Evolutionary conservation across 2,113 vertebrate genomes (phyloP).

Genomic region (Phrynosoma platyrhinos): DNA sequence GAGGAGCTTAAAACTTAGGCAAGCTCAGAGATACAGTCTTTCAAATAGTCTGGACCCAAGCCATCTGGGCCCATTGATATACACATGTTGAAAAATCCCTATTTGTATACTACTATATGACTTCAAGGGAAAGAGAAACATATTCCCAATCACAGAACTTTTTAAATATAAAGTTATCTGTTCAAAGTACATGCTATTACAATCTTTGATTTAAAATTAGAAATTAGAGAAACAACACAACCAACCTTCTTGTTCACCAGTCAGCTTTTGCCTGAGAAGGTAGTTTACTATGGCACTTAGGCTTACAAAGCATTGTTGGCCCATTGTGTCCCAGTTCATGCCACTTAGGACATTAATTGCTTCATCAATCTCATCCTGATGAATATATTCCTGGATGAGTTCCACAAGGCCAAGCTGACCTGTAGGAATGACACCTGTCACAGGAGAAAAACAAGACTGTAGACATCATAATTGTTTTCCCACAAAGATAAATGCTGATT

Average conservation of each 20-base stretch:
- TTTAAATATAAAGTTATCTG: constrained; percentile 12
- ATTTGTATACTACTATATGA: not conserved
- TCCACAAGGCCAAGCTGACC: constrained; percentile 84
- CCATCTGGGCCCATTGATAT: no score
- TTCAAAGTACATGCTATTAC: not conserved
- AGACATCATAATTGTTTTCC: constrained; percentile 14
- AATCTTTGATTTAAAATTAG: not conserved
- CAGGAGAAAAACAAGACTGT: constrained; percentile 16
- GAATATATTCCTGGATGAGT: constrained; percentile 87
- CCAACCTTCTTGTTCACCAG: constrained; percentile 86
- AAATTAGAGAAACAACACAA: constrained; percentile 5
- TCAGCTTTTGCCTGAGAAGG: constrained; percentile 90
- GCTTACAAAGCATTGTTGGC: constrained; percentile 83
- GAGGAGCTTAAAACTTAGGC: no score
- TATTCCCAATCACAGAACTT: not conserved
- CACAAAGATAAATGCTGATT: constrained; percentile 23
- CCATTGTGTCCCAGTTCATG: constrained; percentile 92
- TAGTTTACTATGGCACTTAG: constrained; percentile 88
- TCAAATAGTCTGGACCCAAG: no score
- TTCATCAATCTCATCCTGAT: constrained; percentile 81
- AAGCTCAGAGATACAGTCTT: no score
- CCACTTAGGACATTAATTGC: constrained; percentile 88
- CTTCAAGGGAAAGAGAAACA: constrained; percentile 1
- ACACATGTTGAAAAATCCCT: not conserved
- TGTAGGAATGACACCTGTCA: constrained; percentile 84